phyloP scores from a whole-genome alignment of 2,113 vertebrate genomes.

The Okapia johnstoni region DNA sequence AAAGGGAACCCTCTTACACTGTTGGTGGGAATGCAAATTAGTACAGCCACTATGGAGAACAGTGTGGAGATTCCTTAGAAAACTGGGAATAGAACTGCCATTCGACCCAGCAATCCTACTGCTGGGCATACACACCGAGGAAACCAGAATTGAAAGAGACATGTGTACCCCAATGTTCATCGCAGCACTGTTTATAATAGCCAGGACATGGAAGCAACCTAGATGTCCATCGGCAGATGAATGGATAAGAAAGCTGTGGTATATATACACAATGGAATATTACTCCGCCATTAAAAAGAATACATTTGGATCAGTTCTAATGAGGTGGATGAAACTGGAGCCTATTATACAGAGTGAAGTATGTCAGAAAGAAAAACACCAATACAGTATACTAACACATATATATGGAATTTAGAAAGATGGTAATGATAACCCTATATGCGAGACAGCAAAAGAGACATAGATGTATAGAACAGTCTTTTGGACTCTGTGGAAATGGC shows the following conservation, averaged over 20 bases:
- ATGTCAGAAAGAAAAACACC: background rate
- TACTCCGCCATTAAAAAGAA: background rate
- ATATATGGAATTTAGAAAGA: background rate
- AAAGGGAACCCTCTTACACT: background rate
- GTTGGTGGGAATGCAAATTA: background rate
- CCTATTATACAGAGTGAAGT: background rate
- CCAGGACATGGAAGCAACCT: background rate
- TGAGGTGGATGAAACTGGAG: background rate
- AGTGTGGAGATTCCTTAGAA: background rate
- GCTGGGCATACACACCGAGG: background rate
- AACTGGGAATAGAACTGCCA: background rate
- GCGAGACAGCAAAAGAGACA: background rate
- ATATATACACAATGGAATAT: background rate
- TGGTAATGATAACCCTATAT: accelerated
- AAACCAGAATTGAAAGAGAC: background rate
- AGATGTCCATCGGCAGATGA: background rate
- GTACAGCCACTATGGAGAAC: background rate
- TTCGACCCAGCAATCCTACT: background rate
- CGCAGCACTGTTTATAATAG: background rate
- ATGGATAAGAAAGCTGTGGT: background rate
- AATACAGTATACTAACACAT: background rate
- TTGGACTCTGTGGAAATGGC: too few species aligned
- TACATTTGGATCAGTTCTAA: background rate
- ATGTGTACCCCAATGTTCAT: background rate
- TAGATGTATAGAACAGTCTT: too few species aligned